Conservation (phyloP, 2,888 invertebrate genomes). For the Odontothrips loti region DNA sequence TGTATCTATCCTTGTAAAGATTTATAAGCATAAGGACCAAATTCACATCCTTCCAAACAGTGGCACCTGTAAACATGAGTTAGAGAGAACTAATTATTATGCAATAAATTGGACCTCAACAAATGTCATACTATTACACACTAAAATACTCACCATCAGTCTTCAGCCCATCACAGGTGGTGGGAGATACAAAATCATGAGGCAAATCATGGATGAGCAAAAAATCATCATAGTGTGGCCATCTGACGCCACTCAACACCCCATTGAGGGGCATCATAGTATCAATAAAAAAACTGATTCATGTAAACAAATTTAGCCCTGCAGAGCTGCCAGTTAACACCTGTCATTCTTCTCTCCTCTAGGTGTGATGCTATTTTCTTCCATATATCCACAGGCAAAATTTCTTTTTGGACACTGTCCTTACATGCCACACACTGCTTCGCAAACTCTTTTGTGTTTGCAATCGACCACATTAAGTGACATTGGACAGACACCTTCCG, state of each 20-base stretch:
- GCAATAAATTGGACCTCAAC: neutral
- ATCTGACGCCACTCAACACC: neutral
- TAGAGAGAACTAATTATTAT: neutral
- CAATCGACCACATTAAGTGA: too few relatives aligned
- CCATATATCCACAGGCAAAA: too few relatives aligned
- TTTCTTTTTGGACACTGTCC: too few relatives aligned
- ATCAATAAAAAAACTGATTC: neutral
- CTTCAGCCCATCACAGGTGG: neutral
- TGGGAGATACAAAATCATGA: neutral
- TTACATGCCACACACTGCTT: too few relatives aligned
- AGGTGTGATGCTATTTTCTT: too few relatives aligned
- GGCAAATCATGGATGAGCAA: neutral
- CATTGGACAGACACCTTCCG: too few relatives aligned
- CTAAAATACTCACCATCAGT: neutral
- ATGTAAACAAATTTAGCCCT: neutral
- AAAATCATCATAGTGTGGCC: neutral
- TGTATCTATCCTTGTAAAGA: neutral
- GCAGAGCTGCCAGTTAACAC: neutral
- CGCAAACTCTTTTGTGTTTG: too few relatives aligned
- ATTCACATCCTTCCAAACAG: neutral
- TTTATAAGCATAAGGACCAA: neutral
- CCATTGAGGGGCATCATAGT: neutral
- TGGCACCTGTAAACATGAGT: neutral
- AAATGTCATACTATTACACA: neutral
- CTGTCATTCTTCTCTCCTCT: too few relatives aligned